Evolutionary conservation across 2,113 vertebrate genomes (phyloP).

Genomic region (Pantherophis guttatus): DNA sequence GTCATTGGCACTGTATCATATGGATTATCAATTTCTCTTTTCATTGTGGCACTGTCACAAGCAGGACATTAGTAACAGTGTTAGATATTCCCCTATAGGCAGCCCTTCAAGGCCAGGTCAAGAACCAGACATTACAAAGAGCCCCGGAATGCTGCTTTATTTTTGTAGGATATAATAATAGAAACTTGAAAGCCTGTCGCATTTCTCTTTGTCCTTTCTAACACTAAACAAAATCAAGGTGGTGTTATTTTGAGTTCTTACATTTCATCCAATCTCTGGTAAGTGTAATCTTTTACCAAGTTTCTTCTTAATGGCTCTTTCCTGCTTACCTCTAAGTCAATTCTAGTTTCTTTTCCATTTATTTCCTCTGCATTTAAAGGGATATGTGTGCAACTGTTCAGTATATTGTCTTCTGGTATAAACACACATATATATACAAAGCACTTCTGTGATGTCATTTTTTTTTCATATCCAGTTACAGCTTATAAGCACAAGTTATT

Average conservation of each 20-base stretch:
- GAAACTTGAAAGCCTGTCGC: neutral
- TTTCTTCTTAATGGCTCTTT: neutral
- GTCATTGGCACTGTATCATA: neutral
- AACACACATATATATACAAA: too few relatives aligned
- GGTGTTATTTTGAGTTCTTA: neutral
- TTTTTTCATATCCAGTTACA: neutral
- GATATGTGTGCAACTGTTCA: fast-evolving
- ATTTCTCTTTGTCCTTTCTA: neutral
- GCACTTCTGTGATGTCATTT: neutral
- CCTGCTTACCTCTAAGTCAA: neutral
- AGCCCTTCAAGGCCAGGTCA: neutral
- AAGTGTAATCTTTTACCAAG: neutral
- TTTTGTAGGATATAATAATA: neutral
- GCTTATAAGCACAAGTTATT: neutral
- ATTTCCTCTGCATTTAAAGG: neutral
- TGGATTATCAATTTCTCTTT: neutral
- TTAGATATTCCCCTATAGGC: neutral
- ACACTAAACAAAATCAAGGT: neutral
- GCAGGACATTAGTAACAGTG: neutral
- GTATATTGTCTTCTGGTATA: neutral
- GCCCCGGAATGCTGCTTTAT: neutral
- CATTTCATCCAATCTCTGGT: neutral
- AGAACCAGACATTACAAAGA: neutral
- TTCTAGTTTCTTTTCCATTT: neutral
- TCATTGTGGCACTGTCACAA: neutral